These are phyloP conservation scores for Chanos chanos DNA, from an alignment of 2,797 vertebrate species.

Conservation along the genomic window DNA sequence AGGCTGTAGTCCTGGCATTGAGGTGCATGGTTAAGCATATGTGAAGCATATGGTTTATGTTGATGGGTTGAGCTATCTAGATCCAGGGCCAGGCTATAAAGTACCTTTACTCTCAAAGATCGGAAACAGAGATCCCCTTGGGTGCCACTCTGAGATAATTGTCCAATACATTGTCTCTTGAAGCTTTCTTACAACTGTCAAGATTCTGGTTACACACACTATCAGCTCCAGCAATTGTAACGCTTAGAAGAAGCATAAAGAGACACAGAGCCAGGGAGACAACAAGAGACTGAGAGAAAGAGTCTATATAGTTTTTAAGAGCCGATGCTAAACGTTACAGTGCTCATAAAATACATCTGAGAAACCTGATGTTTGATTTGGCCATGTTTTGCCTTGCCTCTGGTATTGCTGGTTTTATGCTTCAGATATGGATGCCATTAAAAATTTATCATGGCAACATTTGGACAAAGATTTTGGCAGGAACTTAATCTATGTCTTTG, in stretches of 20 bases:
- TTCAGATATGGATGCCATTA: slow-evolving; percentile 51
- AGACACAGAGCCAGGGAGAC: slow-evolving; percentile 18
- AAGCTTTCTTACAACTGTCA: too few species aligned
- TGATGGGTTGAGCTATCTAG: too few species aligned
- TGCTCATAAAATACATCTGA: slow-evolving; percentile 66
- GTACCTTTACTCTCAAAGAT: too few species aligned
- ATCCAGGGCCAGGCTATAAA: too few species aligned
- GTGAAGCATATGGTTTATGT: too few species aligned
- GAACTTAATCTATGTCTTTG: too few species aligned
- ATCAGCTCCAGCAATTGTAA: slow-evolving; percentile 52
- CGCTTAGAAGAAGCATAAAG: slow-evolving; percentile 48
- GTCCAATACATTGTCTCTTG: slow-evolving; percentile 46
- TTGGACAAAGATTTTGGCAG: slow-evolving; percentile 43
- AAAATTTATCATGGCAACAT: slow-evolving; percentile 47
- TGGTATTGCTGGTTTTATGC: slow-evolving; percentile 49
- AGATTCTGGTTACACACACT: slow-evolving; percentile 61
- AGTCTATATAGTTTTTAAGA: slow-evolving; percentile 42
- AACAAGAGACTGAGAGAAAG: slow-evolving; percentile 55
- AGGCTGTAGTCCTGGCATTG: too few species aligned
- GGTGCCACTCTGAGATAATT: slow-evolving; percentile 39
- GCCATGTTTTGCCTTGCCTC: slow-evolving; percentile 50
- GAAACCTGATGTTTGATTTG: slow-evolving; percentile 69
- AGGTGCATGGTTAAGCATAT: too few species aligned
- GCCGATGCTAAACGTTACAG: slow-evolving; percentile 61
- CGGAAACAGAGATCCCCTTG: slow-evolving; percentile 29